Evolutionary conservation across 2,888 invertebrate genomes (phyloP), one percentile per base, ranked within the genome.

Genomic region (Stenurella melanura): DNA sequence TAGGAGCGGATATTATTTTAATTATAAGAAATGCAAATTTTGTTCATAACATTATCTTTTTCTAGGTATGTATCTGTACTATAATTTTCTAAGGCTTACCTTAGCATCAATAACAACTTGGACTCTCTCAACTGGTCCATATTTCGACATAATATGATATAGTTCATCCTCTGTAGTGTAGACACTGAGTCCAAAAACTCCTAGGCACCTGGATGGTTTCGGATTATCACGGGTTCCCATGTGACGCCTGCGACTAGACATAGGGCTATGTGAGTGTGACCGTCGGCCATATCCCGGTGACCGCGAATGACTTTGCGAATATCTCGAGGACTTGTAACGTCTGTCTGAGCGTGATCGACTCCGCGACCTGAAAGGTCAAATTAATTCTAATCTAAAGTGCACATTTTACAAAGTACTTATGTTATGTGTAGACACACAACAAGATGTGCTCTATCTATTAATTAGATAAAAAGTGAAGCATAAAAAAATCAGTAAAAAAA

Each of bases 31-130:
- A n/a, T n/a, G n/a, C n/a, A n/a, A n/a, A n/a, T n/a, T n/a, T n/a
- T n/a, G n/a, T n/a, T n/a, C n/a, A n/a, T n/a, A n/a, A n/a, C n/a
- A n/a, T n/a, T n/a, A n/a, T n/a, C n/a, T n/a, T n/a, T n/a, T n/a
- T n/a, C n/a, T n/a, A n/a, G n/a, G n/a, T n/a, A n/a, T n/a, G n/a
- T n/a, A n/a, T n/a, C n/a, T n/a, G n/a, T n/a, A n/a, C n/a, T n/a
- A n/a, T n/a, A n/a, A n/a, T n/a, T n/a, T 26, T 30, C 2, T 38
- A 26, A 19, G 1, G 76, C 86, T 90, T 89, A 96, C 96, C 93
- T 98, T 98, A 64, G 97, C 97, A 90, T 99, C 98, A 86, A 97
- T 96, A 71, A 99, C 97, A 80, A 99, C 95, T 91, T 98, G 96
- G 26, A 97, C 95, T 87, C 96, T 94, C 87, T 98, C 97, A 42